phyloP scores from a whole-genome alignment of 2,113 vertebrate species.

The Erythrolamprus reginae region DNA sequence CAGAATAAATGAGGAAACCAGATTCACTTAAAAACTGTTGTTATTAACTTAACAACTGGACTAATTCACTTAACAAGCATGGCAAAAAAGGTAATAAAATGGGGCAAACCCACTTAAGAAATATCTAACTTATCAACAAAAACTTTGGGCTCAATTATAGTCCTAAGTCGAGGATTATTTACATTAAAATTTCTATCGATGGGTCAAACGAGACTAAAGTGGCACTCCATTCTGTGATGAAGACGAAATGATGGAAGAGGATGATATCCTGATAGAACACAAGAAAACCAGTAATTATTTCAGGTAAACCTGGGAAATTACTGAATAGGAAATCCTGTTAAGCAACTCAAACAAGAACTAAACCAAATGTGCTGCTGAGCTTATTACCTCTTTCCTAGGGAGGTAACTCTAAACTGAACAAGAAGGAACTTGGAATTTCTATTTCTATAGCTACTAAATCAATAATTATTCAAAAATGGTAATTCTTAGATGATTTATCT shows the following conservation, averaged over 20 bases:
- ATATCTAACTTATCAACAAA: no score
- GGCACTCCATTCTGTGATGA: not conserved
- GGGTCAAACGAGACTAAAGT: not conserved
- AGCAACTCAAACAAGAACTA: not conserved
- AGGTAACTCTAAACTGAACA: not conserved
- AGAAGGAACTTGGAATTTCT: not conserved
- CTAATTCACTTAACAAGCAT: not conserved
- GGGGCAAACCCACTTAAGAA: no score
- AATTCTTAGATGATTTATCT: not conserved
- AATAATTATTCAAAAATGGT: not conserved
- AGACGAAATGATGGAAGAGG: not conserved
- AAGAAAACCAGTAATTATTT: not conserved
- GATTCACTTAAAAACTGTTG: not conserved
- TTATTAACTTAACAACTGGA: not conserved
- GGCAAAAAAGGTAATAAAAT: no score
- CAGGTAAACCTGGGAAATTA: not conserved
- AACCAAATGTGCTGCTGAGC: not conserved
- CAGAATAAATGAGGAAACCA: not conserved
- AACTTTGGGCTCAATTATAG: no score
- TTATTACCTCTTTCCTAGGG: not conserved
- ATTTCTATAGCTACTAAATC: not conserved
- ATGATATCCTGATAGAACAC: not conserved
- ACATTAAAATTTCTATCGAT: not conserved
- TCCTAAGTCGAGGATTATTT: not conserved
- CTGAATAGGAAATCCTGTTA: not conserved